Evolutionary conservation across 2,888 invertebrate genomes (phyloP), one percentile per base, ranked within the genome.

Genomic region (Platycnemis pennipes): DNA sequence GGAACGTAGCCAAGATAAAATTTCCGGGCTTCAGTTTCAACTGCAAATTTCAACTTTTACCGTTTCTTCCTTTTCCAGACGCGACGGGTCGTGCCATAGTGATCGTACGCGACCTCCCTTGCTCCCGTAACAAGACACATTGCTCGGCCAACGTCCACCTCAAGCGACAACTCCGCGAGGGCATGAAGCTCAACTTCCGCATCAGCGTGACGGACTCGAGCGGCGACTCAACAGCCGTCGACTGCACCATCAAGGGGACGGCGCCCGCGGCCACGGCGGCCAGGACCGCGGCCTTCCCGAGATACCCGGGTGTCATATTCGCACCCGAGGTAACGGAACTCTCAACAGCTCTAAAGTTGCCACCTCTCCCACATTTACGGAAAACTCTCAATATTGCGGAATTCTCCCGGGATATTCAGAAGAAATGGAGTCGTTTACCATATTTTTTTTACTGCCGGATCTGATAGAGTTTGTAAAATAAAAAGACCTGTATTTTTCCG

Each of bases 111-210:
- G 98, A 98, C 95, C 97, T 99, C 94, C 98, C 98, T 91, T 99
- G 99, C 97, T 98, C 98, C 94, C 97, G 98, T 95, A 98, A 98
- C 97, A 98, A 99, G 97, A 98, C 98, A 94, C 98, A 98, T 95
- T 99, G 99, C 96, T 98, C 99, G 96, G 99, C 99, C 94, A 99
- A 99, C 96, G 98, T 99, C 95, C 97, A 98, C 95, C 97, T 99
- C 95, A 97, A 98, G 95, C 97, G 98, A 95, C 97, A 98, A 95
- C 96, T 99, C 95, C 98, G 98, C 96, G 97, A 98, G 0, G 98
- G 98, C n/a, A 97, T 98, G 95, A 98, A 98, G 96, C 98, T 98
- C 96, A 98, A 98, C 97, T 98, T 98, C 96, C 97, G 98, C 95
- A 97, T 97, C 94, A 95, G 98, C 98, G 96, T 96, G 94, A 97